Percentiles rank a stretch among this genome's conserved stretches.
These are phyloP conservation scores for Sebastes ruberrimus DNA, from an alignment of 2,797 vertebrate species.

Conservation along the genomic window DNA sequence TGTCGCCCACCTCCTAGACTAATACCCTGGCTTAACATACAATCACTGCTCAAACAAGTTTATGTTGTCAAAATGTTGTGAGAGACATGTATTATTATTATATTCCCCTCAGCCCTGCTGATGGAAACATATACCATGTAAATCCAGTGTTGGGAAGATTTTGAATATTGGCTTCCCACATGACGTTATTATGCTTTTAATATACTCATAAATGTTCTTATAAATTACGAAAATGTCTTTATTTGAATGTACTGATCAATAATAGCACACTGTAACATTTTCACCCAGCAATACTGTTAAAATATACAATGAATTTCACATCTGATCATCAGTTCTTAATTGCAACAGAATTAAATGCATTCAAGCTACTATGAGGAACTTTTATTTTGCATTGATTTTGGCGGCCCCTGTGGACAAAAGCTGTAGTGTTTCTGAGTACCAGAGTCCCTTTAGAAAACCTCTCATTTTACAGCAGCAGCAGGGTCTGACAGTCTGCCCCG, in stretches of 20 bases:
- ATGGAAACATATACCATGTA: neutral
- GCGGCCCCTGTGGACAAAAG: too few relatives aligned
- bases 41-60: neutral
- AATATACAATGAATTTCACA: neutral
- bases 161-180: neutral
- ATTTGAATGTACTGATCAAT: neutral
- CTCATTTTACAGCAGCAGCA: too few relatives aligned
- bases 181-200: neutral
- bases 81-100: conserved; percentile 1
- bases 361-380: too few relatives aligned
- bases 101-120: neutral
- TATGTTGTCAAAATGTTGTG: conserved; percentile 19
- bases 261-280: neutral
- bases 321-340: neutral
- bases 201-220: neutral
- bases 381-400: too few relatives aligned
- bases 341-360: neutral
- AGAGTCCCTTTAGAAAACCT: too few relatives aligned
- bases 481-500: too few relatives aligned
- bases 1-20: neutral
- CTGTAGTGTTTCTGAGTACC: too few relatives aligned
- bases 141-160: neutral
- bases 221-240: neutral
- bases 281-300: neutral
- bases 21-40: neutral